These are phyloP conservation scores for Penaeus vannamei DNA, from an alignment of 1,140 invertebrate species.

Conservation along the genomic window DNA sequence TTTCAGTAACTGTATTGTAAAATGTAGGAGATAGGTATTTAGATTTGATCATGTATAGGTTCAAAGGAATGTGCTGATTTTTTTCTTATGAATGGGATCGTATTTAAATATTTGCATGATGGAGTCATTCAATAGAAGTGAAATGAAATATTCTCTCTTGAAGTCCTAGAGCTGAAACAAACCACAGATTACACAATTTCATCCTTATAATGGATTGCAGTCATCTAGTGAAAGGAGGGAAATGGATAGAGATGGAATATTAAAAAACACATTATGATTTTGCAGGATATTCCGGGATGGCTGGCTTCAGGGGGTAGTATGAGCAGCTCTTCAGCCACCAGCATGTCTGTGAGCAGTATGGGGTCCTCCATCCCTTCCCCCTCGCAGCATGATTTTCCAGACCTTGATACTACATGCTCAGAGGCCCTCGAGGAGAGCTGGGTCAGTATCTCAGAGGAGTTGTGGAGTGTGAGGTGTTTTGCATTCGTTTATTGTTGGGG, in stretches of 20 bases:
- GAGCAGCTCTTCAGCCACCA: conserved; percentile 43
- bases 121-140: too few relatives aligned
- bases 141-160: too few relatives aligned
- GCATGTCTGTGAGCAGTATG: conserved; percentile 53
- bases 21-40: not conserved
- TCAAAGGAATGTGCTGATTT: too few relatives aligned
- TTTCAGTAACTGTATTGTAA: not conserved
- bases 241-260: too few relatives aligned
- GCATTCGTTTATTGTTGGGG: not conserved
- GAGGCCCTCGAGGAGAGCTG: conserved; percentile 52
- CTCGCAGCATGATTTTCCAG: conserved; percentile 37
- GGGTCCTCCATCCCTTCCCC: conserved; percentile 47
- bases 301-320: conserved; percentile 40
- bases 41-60: not conserved
- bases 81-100: too few relatives aligned
- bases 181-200: too few relatives aligned
- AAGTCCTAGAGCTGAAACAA: too few relatives aligned
- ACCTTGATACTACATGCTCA: conserved; percentile 44
- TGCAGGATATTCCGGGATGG: conserved; percentile 53
- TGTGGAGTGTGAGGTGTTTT: not conserved
- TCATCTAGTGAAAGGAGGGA: too few relatives aligned
- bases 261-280: too few relatives aligned
- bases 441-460: not conserved
- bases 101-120: too few relatives aligned
- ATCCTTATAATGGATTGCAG: too few relatives aligned